Evolutionary conservation across 2,888 invertebrate species (phyloP).

Genomic region (Onthophagus sagittarius): DNA sequence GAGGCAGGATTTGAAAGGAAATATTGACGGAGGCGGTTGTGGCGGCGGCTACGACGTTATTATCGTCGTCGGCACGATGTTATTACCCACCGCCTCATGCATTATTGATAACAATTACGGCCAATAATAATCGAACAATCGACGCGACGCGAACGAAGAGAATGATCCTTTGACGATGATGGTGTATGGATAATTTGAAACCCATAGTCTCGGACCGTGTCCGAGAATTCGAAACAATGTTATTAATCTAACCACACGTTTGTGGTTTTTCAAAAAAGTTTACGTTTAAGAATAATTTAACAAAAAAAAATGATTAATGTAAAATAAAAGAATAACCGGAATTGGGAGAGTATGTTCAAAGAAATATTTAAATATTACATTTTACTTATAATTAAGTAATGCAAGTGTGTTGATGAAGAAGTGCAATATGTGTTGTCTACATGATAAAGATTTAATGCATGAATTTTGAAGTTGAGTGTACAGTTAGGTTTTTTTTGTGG

Average conservation of each 20-base stretch:
- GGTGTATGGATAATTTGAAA: background rate
- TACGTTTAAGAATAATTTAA: too few relatives aligned
- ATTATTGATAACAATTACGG: background rate
- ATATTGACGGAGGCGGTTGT: background rate
- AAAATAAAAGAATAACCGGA: too few relatives aligned
- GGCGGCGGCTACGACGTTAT: conserved; percentile 1
- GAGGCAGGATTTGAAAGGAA: background rate
- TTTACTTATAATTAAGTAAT: too few relatives aligned
- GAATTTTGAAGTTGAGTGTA: too few relatives aligned
- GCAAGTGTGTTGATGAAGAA: too few relatives aligned
- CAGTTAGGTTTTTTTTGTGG: too few relatives aligned
- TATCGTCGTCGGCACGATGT: background rate
- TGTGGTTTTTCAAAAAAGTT: conserved; percentile 29
- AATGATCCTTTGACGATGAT: background rate
- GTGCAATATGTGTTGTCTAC: too few relatives aligned
- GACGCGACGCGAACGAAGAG: background rate
- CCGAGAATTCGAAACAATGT: conserved; percentile 30
- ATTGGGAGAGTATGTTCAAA: too few relatives aligned
- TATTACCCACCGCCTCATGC: background rate
- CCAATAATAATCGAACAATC: background rate
- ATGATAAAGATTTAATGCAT: too few relatives aligned
- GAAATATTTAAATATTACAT: too few relatives aligned
- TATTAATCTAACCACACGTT: conserved; percentile 43
- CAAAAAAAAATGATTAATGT: too few relatives aligned
- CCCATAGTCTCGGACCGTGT: background rate